Base-by-base conservation (phyloP, 1,140 invertebrate species). In the Euura saliciscinereae region DNA sequence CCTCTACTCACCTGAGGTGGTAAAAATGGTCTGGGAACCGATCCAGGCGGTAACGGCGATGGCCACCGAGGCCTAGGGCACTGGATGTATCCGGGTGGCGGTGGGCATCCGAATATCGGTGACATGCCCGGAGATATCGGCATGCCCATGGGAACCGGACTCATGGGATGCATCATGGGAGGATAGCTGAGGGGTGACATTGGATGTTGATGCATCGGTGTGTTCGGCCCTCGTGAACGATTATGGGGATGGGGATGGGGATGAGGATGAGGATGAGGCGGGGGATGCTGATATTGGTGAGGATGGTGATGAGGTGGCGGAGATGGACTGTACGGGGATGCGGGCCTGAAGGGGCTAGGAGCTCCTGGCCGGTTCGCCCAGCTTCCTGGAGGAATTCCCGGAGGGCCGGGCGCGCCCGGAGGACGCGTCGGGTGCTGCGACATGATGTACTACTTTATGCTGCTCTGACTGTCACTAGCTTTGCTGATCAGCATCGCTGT, bases 51-150 rank as follows among this genome's bases (percentile, higher is more conserved):
- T 69, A 87, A 76, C 42, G 86, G 84, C 10, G 85, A 83, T 8
- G 90, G 90, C 92, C 92, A 93, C 69, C 91, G 85, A 6, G 92
- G 91, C 77, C 91, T 85, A 2, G 92, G 92, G 76, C 91, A 91
- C 42, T 89, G 88, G 44, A 89, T 87, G 72, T 82, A 89, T 43
- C 85, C 82, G 0, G 84, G 75, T 3, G 84, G 75, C 3, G 85
- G 78, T 64, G 86, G 81, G 45, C 79, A 80, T 10, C 85, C 83
- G 69, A 86, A 83, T 45, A 85, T 79, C 5, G 86, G 86, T 64
- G 84, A 87, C 74, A 86, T 83, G n/a, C 82, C 84, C 7, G 84
- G 85, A 7, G 83, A 87, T 66, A 86, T 83, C 4, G 84, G 85
- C 78, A 85, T 81, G 3, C 84, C 83, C 8, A 87, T 86, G 4